phyloP scores from a whole-genome alignment of 2,888 invertebrate species.

The Dromius quadrimaculatus region DNA sequence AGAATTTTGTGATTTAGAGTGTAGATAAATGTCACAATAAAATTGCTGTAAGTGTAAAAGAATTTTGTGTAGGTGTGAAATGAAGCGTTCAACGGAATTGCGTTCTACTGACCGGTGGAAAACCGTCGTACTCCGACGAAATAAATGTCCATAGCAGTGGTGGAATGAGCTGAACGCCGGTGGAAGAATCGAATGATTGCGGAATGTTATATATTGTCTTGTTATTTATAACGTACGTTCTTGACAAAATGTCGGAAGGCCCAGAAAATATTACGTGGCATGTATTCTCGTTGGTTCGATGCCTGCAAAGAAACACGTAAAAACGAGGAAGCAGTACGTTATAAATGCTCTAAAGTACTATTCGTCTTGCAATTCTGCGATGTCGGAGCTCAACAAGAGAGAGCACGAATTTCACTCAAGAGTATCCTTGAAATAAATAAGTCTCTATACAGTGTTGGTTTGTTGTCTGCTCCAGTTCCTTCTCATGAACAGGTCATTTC shows the following conservation, averaged over 20 bases:
- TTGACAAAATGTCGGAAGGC: slow-evolving; percentile 50
- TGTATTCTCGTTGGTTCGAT: slow-evolving; percentile 48
- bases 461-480: too few relatives aligned
- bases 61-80: neutral
- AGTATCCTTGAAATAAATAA: slow-evolving; percentile 44
- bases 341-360: slow-evolving; percentile 48
- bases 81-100: slow-evolving; percentile 18
- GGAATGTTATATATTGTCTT: slow-evolving; percentile 52
- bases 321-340: slow-evolving; percentile 47
- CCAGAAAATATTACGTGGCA: slow-evolving; percentile 48
- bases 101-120: slow-evolving; percentile 28
- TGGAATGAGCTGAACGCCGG: slow-evolving; percentile 20
- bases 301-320: slow-evolving; percentile 49
- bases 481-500: too few relatives aligned
- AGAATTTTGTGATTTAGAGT: too few relatives aligned
- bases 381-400: slow-evolving; percentile 39
- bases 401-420: slow-evolving; percentile 42
- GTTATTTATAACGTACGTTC: slow-evolving; percentile 50
- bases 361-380: slow-evolving; percentile 25
- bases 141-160: slow-evolving; percentile 38
- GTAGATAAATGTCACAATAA: too few relatives aligned
- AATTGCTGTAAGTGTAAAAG: too few relatives aligned
- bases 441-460: slow-evolving; percentile 11
- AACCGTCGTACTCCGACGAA: slow-evolving; percentile 30
- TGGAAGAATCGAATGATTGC: slow-evolving; percentile 49